Percentiles rank a stretch among this genome's conserved stretches.
phyloP scores from a whole-genome alignment of 2,888 invertebrate genomes.

The Thereva nobilitata region DNA sequence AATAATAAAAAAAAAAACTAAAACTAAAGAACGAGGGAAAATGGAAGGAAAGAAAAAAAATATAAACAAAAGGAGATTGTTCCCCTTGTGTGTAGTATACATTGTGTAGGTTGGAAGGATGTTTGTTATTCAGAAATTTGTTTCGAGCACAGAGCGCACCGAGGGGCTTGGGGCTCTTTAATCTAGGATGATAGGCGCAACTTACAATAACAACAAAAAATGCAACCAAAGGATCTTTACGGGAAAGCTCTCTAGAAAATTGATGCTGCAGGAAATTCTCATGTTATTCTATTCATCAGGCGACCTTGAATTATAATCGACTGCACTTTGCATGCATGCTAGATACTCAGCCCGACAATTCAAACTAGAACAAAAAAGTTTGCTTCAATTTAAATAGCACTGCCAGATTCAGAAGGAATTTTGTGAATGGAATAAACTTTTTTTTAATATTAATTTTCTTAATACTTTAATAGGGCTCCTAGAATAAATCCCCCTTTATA shows the following conservation, averaged over 20 bases:
- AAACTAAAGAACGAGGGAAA: too few species aligned
- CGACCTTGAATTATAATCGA: conserved; percentile 27
- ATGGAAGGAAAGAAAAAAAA: too few species aligned
- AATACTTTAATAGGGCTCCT: too few species aligned
- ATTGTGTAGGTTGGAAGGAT: too few species aligned
- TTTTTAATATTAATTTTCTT: not conserved
- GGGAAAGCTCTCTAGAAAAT: not conserved
- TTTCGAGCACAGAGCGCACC: not conserved
- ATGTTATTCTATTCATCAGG: not conserved
- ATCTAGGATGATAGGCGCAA: too few species aligned
- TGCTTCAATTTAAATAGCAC: not conserved
- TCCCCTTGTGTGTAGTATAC: too few species aligned
- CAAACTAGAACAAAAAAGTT: not conserved
- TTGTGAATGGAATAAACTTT: not conserved
- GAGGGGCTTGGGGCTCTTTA: not conserved
- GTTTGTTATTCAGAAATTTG: too few species aligned
- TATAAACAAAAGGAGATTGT: too few species aligned
- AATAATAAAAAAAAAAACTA: too few species aligned
- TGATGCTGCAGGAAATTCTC: conserved; percentile 4
- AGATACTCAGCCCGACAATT: not conserved
- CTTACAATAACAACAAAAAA: not conserved
- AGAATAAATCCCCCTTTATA: too few species aligned
- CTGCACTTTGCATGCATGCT: conserved; percentile 13
- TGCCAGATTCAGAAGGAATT: conserved; percentile 6
- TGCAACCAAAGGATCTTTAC: conserved; percentile 1